phyloP scores from a whole-genome alignment of 2,113 vertebrate species.

The Piaya cayana region DNA sequence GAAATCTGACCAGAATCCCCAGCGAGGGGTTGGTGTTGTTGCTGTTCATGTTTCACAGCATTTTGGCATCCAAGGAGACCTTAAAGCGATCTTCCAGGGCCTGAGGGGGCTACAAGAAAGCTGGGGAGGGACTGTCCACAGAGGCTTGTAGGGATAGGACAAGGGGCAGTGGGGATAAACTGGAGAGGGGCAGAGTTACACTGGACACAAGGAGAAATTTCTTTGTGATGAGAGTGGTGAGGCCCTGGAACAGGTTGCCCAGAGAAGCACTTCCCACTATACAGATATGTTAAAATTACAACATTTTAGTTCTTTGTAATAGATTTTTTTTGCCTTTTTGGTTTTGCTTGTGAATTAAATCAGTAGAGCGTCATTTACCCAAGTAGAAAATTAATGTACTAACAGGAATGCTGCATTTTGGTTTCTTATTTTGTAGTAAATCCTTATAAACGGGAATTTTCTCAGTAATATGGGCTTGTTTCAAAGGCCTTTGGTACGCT shows the following conservation, averaged over 20 bases:
- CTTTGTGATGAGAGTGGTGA: too few species aligned
- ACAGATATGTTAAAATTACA: background rate
- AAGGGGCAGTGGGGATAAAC: too few species aligned
- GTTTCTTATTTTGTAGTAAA: background rate
- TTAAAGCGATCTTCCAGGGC: too few species aligned
- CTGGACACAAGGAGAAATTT: too few species aligned
- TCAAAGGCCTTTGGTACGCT: background rate
- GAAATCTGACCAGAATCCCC: background rate
- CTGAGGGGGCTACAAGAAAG: too few species aligned
- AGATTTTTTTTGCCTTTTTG: background rate
- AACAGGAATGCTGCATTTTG: background rate
- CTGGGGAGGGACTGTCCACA: too few species aligned
- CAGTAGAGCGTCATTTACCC: background rate
- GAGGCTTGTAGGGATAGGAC: too few species aligned
- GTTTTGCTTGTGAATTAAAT: background rate
- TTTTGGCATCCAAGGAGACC: background rate
- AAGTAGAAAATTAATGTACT: constrained; percentile 30
- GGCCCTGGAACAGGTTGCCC: too few species aligned
- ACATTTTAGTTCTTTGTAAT: background rate
- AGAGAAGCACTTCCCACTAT: background rate
- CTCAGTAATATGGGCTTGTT: background rate
- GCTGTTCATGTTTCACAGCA: background rate
- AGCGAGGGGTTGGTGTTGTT: constrained; percentile 25
- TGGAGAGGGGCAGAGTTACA: too few species aligned
- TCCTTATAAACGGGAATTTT: constrained; percentile 7